Percentiles rank a stretch among this genome's conserved stretches.
These are phyloP conservation scores for Dermatemys mawii DNA, from an alignment of 2,113 vertebrate species.

Conservation along the genomic window DNA sequence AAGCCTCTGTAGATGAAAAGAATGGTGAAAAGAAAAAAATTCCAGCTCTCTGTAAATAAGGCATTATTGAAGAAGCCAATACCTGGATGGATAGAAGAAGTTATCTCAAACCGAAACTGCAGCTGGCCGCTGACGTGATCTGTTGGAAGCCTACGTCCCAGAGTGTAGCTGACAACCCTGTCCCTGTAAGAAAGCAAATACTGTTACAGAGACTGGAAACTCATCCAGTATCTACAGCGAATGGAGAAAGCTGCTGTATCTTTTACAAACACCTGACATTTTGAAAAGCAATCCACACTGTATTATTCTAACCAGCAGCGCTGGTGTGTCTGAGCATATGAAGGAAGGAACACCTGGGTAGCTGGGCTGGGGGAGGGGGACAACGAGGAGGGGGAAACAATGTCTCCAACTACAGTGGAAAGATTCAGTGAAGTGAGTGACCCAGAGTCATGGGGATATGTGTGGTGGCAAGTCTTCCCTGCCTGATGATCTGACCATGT, in stretches of 20 bases:
- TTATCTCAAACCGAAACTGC: constrained; percentile 97
- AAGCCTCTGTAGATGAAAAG: constrained; percentile 24
- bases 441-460: constrained; percentile 46
- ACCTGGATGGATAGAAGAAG: constrained; percentile 96
- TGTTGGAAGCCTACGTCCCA: constrained; percentile 94
- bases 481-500: constrained; percentile 4
- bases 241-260: constrained; percentile 35
- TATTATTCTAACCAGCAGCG: constrained; percentile 56
- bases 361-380: too few species aligned
- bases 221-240: not conserved
- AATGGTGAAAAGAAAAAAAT: not conserved
- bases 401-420: constrained; percentile 72
- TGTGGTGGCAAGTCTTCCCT: not conserved
- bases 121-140: constrained; percentile 98
- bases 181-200: constrained; percentile 84
- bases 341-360: constrained; percentile 56
- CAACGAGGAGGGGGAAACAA: constrained; percentile 61
- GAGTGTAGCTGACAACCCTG: constrained; percentile 93
- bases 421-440: constrained; percentile 31
- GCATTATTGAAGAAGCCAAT: constrained; percentile 15
- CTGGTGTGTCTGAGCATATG: constrained; percentile 49
- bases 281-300: not conserved
- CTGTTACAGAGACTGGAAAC: constrained; percentile 40
- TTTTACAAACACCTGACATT: constrained; percentile 22
- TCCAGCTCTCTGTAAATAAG: not conserved